Evolutionary conservation across 2,888 invertebrate genomes (phyloP).

Genomic region (Brachylomia viminalis): DNA sequence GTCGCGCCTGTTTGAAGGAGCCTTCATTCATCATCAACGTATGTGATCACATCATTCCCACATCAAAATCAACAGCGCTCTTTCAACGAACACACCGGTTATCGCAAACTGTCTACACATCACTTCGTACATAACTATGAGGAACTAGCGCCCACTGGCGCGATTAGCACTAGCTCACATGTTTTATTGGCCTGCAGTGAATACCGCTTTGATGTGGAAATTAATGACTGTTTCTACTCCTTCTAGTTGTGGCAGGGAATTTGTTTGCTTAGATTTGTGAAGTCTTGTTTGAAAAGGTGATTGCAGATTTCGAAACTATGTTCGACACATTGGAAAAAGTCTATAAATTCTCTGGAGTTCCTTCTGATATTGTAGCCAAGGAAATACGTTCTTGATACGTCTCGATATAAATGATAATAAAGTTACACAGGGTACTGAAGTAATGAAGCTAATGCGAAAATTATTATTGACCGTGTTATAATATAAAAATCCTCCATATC

Average conservation of each 20-base stretch:
- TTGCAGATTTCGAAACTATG: not conserved
- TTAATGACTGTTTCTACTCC: constrained; percentile 16
- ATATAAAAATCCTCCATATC: too few species aligned
- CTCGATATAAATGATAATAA: not conserved
- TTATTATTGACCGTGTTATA: not conserved
- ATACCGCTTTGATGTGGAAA: constrained; percentile 56
- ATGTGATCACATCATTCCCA: not conserved
- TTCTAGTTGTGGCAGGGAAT: constrained; percentile 1
- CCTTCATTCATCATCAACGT: not conserved
- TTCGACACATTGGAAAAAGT: not conserved
- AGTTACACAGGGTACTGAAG: not conserved
- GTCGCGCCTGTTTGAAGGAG: too few species aligned
- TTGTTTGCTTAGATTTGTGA: constrained; percentile 23
- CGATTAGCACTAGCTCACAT: constrained; percentile 50
- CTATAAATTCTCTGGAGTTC: not conserved
- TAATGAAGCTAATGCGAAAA: not conserved
- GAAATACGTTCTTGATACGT: not conserved
- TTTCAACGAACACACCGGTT: not conserved
- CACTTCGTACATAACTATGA: constrained; percentile 4
- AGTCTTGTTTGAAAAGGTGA: not conserved
- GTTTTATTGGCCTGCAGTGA: constrained; percentile 50
- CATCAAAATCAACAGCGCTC: not conserved
- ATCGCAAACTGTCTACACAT: constrained; percentile 23
- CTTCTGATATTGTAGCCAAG: not conserved
- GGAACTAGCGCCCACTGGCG: constrained; percentile 58